phyloP scores from a whole-genome alignment of 2,888 invertebrate genomes.

The Petrophora chlorosata region DNA sequence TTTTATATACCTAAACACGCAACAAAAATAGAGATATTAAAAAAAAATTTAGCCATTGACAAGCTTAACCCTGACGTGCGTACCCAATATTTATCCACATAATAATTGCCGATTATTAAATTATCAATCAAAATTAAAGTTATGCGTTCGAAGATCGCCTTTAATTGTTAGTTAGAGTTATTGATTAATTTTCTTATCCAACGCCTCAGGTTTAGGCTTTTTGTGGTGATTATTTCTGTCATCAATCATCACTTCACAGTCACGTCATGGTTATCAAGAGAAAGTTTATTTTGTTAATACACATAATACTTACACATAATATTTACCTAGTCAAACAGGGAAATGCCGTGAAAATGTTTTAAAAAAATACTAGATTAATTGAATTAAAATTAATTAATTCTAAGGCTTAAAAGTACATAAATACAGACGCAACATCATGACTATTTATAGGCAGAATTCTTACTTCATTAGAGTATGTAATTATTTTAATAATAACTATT shows the following conservation, averaged over 20 bases:
- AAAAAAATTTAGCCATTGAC: slow-evolving; percentile 13
- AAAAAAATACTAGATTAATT: too few species aligned
- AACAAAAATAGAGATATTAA: neutral
- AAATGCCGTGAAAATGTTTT: too few species aligned
- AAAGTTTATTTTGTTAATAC: neutral
- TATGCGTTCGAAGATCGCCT: slow-evolving; percentile 34
- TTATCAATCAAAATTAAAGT: slow-evolving; percentile 64
- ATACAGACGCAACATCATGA: too few species aligned
- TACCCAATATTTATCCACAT: slow-evolving; percentile 45
- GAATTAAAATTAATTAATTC: too few species aligned
- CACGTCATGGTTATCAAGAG: slow-evolving; percentile 8
- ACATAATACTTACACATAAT: neutral
- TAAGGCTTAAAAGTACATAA: too few species aligned
- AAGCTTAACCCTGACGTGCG: slow-evolving; percentile 36
- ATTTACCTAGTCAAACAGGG: neutral
- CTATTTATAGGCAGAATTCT: too few species aligned
- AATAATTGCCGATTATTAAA: slow-evolving; percentile 61
- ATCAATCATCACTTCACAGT: slow-evolving; percentile 14
- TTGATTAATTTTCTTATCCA: slow-evolving; percentile 50
- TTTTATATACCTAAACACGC: too few species aligned
- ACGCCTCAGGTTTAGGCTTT: slow-evolving; percentile 16
- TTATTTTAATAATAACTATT: too few species aligned
- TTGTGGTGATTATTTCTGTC: slow-evolving; percentile 3
- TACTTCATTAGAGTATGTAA: too few species aligned
- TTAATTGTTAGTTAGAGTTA: slow-evolving; percentile 54